Base-by-base conservation (phyloP, 2,888 invertebrate species). In the Seladonia tumulorum region DNA sequence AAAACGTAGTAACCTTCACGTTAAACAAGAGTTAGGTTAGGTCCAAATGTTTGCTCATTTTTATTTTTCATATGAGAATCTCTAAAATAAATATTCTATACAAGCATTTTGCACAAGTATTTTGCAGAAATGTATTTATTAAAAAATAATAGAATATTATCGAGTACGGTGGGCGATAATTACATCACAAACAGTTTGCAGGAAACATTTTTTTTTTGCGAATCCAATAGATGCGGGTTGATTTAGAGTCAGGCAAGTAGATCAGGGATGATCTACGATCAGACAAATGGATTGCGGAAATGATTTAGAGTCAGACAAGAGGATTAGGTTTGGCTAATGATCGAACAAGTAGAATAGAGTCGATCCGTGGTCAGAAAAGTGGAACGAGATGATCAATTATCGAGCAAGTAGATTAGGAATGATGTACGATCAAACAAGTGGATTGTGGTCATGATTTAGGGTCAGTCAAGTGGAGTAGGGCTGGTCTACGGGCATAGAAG, bases 331-430 rank as follows among this genome's bases (percentile, higher is more conserved):
- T 16, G 29, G 63, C 29, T 63, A 63, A 63, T 63, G 29, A 63
- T 63, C 25, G 2, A 7, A 2, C 63, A 29, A 29, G 63, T 63
- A 63, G 29, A 63, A 29, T 63, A 29, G 29, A 63, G 16, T 63
- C 63, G 63, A 63, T 0, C 29, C 0, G 63, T 16, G 29, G 63
- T 63, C 63, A 63, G 25, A 63, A 63, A 63, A 63, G 63, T 16
- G 63, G 63, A 63, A 25, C 5, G 29, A 16, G 1, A 16, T 63
- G 63, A 63, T 63, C 63, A 63, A 63, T 63, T 63, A 29, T 63
- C 29, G 16, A 16, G 63, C 16, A 63, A 63, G 63, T 63, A 63
- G 63, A 63, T 63, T 63, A 63, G 63, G 63, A 29, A 63, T 63
- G 63, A 63, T 63, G 25, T 29, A 29, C 16, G 63, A 63, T 63